Evolutionary conservation across 2,797 vertebrate species (phyloP).

Genomic region (Tolypeutes matacus): DNA sequence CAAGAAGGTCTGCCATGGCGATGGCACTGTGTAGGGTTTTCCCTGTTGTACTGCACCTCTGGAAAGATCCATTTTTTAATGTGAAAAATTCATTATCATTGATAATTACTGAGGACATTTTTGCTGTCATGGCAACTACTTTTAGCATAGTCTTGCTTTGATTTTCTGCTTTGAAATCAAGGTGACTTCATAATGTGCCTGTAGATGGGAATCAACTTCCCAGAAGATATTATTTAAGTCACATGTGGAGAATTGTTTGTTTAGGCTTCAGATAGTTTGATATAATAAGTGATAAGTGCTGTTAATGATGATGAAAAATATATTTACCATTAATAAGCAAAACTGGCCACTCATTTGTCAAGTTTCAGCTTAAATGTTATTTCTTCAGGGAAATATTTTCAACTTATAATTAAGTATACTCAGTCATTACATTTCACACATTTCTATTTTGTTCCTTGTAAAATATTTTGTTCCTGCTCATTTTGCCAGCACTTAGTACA

Average conservation of each 20-base stretch:
- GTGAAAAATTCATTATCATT: not conserved
- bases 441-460: not conserved
- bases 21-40: no score
- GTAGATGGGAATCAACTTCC: not conserved
- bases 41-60: no score
- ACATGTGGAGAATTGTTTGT: not conserved
- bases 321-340: not conserved
- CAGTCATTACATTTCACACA: not conserved
- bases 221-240: not conserved
- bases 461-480: not conserved
- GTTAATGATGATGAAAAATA: not conserved
- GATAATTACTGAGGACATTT: slow-evolving; percentile 2
- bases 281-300: not conserved
- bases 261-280: not conserved
- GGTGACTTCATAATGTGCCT: not conserved
- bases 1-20: no score
- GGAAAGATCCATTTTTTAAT: not conserved
- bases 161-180: slow-evolving; percentile 5
- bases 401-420: not conserved
- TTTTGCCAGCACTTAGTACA: not conserved
- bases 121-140: slow-evolving; percentile 6
- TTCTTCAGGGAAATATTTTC: not conserved
- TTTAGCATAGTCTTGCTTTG: not conserved
- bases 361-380: not conserved
- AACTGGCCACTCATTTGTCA: not conserved